phyloP scores from a whole-genome alignment of 2,888 invertebrate genomes.

The Drosophila histrio region DNA sequence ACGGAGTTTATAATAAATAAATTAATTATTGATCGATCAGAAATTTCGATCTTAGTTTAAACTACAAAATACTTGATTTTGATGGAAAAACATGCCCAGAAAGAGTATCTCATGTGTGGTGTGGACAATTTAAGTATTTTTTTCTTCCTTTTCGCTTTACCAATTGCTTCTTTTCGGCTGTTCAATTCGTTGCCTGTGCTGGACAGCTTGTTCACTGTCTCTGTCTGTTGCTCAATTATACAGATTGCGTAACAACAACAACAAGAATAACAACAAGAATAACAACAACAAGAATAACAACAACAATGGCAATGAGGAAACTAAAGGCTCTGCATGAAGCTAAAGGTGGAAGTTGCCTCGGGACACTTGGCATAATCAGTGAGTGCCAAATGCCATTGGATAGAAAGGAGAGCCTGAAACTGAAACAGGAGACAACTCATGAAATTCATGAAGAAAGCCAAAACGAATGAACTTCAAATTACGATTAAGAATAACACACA shows the following conservation, averaged over 20 bases:
- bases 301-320: constrained; percentile 4
- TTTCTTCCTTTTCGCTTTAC: background rate
- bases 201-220: constrained; percentile 29
- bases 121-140: background rate
- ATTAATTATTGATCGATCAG: too few species aligned
- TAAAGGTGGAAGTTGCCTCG: constrained; percentile 39
- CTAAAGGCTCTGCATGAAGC: constrained; percentile 21
- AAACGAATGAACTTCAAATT: constrained; percentile 38
- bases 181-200: constrained; percentile 41
- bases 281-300: constrained; percentile 1
- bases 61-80: too few species aligned
- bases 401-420: constrained; percentile 18
- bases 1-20: too few species aligned
- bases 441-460: constrained; percentile 62
- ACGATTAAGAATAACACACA: constrained; percentile 3
- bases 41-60: too few species aligned
- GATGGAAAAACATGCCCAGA: background rate
- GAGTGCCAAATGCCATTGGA: constrained; percentile 42
- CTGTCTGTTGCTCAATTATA: constrained; percentile 70
- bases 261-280: constrained; percentile 9
- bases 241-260: constrained; percentile 50
- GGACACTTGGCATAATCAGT: constrained; percentile 67
- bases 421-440: constrained; percentile 59
- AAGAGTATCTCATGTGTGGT: background rate
- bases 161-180: constrained; percentile 49